These are phyloP conservation scores for Mellivora capensis DNA, from an alignment of 2,113 vertebrate genomes.

Conservation along the genomic window DNA sequence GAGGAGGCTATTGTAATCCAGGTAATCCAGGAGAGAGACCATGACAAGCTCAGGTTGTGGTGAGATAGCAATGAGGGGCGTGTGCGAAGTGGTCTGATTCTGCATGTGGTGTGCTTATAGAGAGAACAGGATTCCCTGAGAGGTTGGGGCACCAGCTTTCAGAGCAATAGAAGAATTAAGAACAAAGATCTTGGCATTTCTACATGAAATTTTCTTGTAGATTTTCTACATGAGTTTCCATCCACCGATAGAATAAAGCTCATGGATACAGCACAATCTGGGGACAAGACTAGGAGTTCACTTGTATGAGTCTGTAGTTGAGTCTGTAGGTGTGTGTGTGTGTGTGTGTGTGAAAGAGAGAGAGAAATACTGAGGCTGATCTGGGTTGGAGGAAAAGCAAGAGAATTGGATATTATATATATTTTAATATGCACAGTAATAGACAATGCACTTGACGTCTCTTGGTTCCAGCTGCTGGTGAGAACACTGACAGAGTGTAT, in stretches of 20 bases:
- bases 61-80: not conserved
- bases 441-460: not conserved
- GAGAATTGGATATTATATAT: not conserved
- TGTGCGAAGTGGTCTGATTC: too few species aligned
- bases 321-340: not conserved
- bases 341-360: too few species aligned
- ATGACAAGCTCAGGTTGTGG: not conserved
- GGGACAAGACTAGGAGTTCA: not conserved
- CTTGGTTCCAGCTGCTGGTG: not conserved
- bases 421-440: not conserved
- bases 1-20: not conserved
- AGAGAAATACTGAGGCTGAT: not conserved
- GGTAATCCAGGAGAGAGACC: not conserved
- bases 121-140: not conserved
- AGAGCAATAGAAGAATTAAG: not conserved
- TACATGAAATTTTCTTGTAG: not conserved
- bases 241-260: not conserved
- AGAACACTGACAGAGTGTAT: not conserved
- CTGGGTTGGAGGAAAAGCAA: not conserved
- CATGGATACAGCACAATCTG: not conserved
- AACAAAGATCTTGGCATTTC: not conserved
- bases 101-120: not conserved
- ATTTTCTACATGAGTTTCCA: not conserved
- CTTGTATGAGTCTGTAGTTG: not conserved
- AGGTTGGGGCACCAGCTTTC: accelerated